Base-by-base conservation (phyloP, 2,113 vertebrate genomes). In the Eubucco bourcierii region DNA sequence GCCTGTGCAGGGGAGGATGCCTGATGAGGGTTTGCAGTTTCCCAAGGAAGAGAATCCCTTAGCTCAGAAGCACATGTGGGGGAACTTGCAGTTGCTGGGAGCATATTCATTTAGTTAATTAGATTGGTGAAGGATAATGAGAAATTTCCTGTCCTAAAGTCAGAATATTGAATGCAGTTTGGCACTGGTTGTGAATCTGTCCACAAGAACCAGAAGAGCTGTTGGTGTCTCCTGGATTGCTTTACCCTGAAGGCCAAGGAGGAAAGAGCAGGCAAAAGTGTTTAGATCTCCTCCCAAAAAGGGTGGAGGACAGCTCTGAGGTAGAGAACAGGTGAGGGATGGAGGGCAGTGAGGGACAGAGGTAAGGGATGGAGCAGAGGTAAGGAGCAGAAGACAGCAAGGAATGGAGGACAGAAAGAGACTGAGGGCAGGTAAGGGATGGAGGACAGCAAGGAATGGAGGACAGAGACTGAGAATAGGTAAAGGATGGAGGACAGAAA, bases 51-150 rank as follows among this genome's bases (percentile, higher is more conserved):
- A 73, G 31, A 88, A 90, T 77, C 29, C 4, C 41, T 70, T 82
- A 66, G 61, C 75, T 71, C 60, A 87, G 44, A 91, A 56, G 47
- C 14, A 25, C 33, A 59, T 0, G 0, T 77, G 47, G 72, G 55
- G 55, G 37, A 44, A 71, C 82, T 67, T 80, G 37, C 31, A 80
- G 34, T 87, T 90, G 84, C 90, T 94, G 84, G 64, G 68, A 84
- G 94, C 80, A n/a, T 23, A 47, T 90, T 87, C 31, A 34, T 94
- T 88, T 90, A 87, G 52, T 76, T 95, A 96, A 91, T 95, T 93
- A 87, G 90, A 76, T 88, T 86, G 66, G 29, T 68, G 46, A 61
- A 88, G 79, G 80, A 70, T 90, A 96, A 96, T 88, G 53, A 83
- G 78, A 79, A 87, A 56, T 76, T 92, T 91, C 90, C 89, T 90